phyloP scores from a whole-genome alignment of 2,113 vertebrate genomes.

The Chionomys nivalis region DNA sequence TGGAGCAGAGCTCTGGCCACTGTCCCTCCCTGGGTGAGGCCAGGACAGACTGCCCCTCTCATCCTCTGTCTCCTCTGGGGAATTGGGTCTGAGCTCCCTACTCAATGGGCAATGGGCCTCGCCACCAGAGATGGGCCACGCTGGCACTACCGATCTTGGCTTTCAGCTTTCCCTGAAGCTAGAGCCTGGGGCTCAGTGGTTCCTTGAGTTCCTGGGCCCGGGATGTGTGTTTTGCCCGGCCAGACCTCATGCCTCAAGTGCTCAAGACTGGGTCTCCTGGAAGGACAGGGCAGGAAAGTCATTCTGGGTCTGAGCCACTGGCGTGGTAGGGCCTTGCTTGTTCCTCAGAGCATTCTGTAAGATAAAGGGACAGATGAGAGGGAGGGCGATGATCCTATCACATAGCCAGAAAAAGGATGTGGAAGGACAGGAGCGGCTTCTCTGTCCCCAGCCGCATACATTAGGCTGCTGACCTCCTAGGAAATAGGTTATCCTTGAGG shows the following conservation, averaged over 20 bases:
- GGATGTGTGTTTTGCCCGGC: neutral
- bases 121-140: neutral
- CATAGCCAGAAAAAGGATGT: neutral
- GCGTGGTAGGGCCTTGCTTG: neutral
- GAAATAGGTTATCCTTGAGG: neutral
- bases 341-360: neutral
- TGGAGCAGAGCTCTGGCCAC: neutral
- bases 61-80: neutral
- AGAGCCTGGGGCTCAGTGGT: neutral
- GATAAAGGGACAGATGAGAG: neutral
- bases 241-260: neutral
- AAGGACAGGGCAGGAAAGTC: neutral
- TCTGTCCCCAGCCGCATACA: neutral
- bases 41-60: neutral
- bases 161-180: neutral
- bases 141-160: too few relatives aligned
- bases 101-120: neutral
- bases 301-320: neutral
- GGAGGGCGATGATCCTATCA: neutral
- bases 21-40: neutral
- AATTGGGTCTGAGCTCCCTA: neutral
- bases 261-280: neutral
- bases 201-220: neutral
- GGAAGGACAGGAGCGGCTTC: neutral
- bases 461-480: neutral